Conservation (phyloP, 2,888 invertebrate species). For the Coenonympha arcania region DNA sequence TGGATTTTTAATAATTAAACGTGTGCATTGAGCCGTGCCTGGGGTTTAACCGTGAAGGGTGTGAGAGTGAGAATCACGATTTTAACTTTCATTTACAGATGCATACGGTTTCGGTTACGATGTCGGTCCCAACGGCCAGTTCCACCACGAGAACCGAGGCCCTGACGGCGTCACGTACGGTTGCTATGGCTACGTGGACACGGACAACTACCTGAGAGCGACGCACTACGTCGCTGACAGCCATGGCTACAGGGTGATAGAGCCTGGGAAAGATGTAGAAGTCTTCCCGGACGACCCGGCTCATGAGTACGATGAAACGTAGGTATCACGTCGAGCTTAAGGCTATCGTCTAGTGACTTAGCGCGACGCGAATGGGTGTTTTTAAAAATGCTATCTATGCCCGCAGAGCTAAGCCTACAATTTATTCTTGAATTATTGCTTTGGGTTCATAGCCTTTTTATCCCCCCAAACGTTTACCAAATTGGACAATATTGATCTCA, state of each 20-base stretch:
- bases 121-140: conserved; percentile 82
- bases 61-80: neutral
- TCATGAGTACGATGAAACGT: conserved; percentile 63
- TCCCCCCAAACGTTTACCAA: too few relatives aligned
- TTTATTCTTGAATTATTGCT: too few relatives aligned
- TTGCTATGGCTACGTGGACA: conserved; percentile 84
- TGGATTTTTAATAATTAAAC: too few relatives aligned
- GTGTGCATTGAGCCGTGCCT: too few relatives aligned
- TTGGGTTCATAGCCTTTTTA: too few relatives aligned
- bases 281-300: conserved; percentile 71
- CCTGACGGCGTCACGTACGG: conserved; percentile 86
- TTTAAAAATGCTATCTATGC: too few relatives aligned
- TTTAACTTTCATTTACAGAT: conserved; percentile 49
- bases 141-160: conserved; percentile 84
- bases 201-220: conserved; percentile 77
- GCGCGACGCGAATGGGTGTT: too few relatives aligned
- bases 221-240: conserved; percentile 86
- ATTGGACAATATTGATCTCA: too few relatives aligned
- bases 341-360: too few relatives aligned
- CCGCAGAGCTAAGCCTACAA: too few relatives aligned
- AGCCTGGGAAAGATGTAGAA: conserved; percentile 79
- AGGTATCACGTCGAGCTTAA: too few relatives aligned
- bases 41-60: too few relatives aligned
- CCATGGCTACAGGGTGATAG: conserved; percentile 83
- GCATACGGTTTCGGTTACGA: conserved; percentile 86